Evolutionary conservation across 2,888 invertebrate genomes (phyloP), one percentile per base, ranked within the genome.

Genomic region (Coecobrya sp.): DNA sequence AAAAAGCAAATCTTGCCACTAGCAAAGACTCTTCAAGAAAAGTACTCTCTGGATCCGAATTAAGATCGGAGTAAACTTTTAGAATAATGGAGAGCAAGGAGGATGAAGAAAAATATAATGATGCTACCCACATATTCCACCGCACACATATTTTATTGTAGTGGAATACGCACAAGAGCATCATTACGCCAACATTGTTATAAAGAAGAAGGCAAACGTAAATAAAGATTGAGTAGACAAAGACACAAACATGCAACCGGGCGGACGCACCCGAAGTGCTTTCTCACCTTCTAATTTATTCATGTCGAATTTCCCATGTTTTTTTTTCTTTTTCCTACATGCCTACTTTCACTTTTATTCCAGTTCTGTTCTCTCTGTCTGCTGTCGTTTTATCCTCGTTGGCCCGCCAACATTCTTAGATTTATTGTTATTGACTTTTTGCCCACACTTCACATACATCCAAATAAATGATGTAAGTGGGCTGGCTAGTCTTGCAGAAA

Each of bases 201-300:
- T 65, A 27, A 27, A 27, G 16, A 4, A 19, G 65, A 13, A 25
- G 13, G 13, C 27, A 36, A 70, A 70, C 7, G 36, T 70, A 36
- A 70, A 70, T 70, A 70, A 70, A 70, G 70, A 70, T 70, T 30
- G 70, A 70, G 36, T 70, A 36, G n/a, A 16, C 36, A 36, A n/a
- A 36, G n/a, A 70, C 16, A 70, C 11, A 70, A 16, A 16, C n/a
- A 70, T 7, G 70, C 70, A 70, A 1, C 0, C 13, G 1, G 11
- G 7, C 36, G n/a, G 30, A 36, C 30, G 13, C 36, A 70, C 22
- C 13, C 16, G n/a, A 70, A 70, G 36, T 70, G 70, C 70, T 36
- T 70, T 70, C 70, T 70, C 36, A 70, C 70, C 70, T 70, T 70
- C 30, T 70, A 70, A 70, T 70, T 70, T 70, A 70, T 70, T 70